A percentile compares a stretch with the other conserved stretches of the same genome.
These are phyloP conservation scores for Myotis myotis DNA, from an alignment of 2,797 vertebrate genomes.

Conservation along the genomic window DNA sequence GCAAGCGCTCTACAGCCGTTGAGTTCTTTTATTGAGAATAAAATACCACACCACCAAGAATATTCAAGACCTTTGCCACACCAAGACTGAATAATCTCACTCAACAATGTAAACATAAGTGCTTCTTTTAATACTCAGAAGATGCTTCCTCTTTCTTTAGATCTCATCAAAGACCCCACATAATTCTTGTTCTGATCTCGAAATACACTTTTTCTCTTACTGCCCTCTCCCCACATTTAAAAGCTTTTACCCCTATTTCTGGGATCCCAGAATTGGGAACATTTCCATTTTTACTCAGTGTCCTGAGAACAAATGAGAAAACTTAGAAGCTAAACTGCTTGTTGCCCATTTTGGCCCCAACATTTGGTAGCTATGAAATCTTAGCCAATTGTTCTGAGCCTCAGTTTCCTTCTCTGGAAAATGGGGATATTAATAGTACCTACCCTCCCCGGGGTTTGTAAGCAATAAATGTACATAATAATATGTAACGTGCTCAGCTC, in stretches of 20 bases:
- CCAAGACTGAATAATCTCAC: neutral
- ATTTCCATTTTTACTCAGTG: conserved; percentile 12
- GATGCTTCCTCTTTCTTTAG: neutral
- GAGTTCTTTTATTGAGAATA: neutral
- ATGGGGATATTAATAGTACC: neutral
- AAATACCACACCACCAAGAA: neutral
- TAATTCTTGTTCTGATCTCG: neutral
- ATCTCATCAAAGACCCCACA: neutral
- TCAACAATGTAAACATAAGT: neutral
- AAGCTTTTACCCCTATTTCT: neutral
- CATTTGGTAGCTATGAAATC: conserved; percentile 1
- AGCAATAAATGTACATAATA: neutral
- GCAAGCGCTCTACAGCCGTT: neutral
- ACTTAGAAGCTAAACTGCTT: neutral
- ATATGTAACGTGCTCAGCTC: neutral
- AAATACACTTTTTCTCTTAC: neutral
- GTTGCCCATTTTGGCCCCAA: neutral
- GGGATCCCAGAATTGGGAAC: neutral
- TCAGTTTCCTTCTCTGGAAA: conserved; percentile 34
- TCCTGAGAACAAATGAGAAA: neutral
- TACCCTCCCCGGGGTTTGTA: neutral
- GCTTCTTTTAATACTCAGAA: neutral
- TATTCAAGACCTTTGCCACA: neutral
- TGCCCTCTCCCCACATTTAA: neutral
- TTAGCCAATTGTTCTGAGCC: neutral